A percentile compares a stretch with the other conserved stretches of the same genome.
These are phyloP conservation scores for Okapia johnstoni DNA, from an alignment of 2,113 vertebrate genomes.

Conservation along the genomic window DNA sequence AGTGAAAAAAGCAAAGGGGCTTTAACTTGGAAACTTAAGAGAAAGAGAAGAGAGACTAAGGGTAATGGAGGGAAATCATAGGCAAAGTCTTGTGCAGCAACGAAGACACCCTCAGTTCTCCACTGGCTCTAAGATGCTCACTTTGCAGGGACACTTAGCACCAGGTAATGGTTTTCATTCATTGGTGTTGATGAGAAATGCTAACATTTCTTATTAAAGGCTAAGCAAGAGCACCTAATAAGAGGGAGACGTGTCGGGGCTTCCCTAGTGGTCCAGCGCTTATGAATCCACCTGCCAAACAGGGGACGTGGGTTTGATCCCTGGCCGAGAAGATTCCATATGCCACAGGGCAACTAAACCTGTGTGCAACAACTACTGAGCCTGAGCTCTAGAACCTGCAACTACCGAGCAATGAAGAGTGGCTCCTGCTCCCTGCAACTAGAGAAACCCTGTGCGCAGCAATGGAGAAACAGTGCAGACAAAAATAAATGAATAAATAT, in stretches of 20 bases:
- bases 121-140: background rate
- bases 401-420: background rate
- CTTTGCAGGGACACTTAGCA: background rate
- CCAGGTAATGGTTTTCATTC: background rate
- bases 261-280: background rate
- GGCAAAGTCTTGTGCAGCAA: background rate
- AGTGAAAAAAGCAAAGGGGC: conserved; percentile 9
- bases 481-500: background rate
- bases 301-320: background rate
- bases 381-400: background rate
- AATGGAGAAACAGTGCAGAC: background rate
- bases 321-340: background rate
- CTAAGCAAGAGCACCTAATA: background rate
- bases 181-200: background rate
- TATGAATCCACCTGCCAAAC: background rate
- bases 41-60: background rate
- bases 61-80: background rate
- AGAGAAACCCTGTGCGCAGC: background rate
- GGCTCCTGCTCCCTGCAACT: background rate
- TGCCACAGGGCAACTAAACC: background rate
- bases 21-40: conserved; percentile 27
- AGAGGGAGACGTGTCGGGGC: background rate
- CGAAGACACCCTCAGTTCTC: background rate
- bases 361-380: background rate
- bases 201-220: background rate